phyloP scores from a whole-genome alignment of 2,113 vertebrate species.

The Otocyon megalotis region DNA sequence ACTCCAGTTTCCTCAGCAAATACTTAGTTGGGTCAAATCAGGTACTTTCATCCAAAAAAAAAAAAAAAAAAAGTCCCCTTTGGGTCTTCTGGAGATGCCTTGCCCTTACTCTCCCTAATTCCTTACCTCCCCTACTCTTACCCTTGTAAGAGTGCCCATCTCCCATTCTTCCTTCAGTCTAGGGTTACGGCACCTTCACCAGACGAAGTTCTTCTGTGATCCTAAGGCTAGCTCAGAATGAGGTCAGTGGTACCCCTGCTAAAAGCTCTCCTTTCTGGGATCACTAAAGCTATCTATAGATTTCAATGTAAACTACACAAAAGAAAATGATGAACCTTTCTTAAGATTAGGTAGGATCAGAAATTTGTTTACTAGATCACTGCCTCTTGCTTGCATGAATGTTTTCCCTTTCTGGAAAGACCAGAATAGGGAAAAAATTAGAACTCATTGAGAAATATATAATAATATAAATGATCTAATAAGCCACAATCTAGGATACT shows the following conservation, averaged over 20 bases:
- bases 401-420: constrained; percentile 1
- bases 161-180: not conserved
- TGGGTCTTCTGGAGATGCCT: not conserved
- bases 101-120: not conserved
- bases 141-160: not conserved
- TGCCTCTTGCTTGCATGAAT: not conserved
- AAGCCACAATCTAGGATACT: not conserved
- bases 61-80: not conserved
- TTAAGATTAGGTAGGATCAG: not conserved
- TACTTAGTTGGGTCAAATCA: not conserved
- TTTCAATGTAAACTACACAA: not conserved
- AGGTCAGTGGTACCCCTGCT: not conserved
- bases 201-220: not conserved
- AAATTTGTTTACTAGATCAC: not conserved
- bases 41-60: not conserved
- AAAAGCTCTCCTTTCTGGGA: not conserved
- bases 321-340: not conserved
- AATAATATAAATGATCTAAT: not conserved
- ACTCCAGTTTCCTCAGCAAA: constrained; percentile 47
- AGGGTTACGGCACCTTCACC: not conserved
- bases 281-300: not conserved
- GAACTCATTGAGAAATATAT: not conserved
- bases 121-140: not conserved
- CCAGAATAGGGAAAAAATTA: not conserved
- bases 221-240: not conserved